Conservation (phyloP, 2,888 invertebrate genomes). For the Heteromyza rotundicornis region DNA sequence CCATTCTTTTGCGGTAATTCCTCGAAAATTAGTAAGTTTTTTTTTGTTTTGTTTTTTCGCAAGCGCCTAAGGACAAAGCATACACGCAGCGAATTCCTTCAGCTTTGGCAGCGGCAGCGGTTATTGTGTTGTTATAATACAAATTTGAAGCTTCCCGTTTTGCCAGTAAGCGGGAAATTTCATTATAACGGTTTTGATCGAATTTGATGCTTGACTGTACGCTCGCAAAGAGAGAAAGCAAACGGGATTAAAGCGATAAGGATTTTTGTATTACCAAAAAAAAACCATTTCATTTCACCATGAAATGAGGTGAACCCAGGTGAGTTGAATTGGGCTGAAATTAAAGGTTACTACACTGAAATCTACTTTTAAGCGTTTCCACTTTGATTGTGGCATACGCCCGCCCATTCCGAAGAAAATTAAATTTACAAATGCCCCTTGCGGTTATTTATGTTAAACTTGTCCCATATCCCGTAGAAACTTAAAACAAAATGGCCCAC, state of each 20-base stretch:
- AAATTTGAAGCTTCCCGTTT: no score
- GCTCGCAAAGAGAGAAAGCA: not conserved
- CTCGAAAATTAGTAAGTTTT: not conserved
- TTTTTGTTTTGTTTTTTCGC: no score
- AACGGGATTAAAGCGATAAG: not conserved
- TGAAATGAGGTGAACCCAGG: no score
- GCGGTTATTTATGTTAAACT: not conserved
- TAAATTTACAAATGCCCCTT: not conserved
- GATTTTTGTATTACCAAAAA: no score
- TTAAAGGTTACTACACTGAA: no score
- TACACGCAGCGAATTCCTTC: no score
- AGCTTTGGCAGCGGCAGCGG: not conserved
- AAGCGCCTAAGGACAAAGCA: no score
- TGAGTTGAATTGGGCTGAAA: no score
- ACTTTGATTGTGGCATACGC: not conserved
- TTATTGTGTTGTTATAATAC: not conserved
- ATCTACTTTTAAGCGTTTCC: no score
- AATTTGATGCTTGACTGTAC: not conserved
- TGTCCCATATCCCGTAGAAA: not conserved
- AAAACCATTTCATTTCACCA: no score
- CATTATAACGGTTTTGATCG: not conserved
- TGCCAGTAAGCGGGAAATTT: not conserved
- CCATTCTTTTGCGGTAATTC: not conserved
- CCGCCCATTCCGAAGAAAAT: no score
- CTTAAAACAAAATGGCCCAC: not conserved